Conservation (phyloP, 2,113 vertebrate species). For the Smithornis capensis region DNA sequence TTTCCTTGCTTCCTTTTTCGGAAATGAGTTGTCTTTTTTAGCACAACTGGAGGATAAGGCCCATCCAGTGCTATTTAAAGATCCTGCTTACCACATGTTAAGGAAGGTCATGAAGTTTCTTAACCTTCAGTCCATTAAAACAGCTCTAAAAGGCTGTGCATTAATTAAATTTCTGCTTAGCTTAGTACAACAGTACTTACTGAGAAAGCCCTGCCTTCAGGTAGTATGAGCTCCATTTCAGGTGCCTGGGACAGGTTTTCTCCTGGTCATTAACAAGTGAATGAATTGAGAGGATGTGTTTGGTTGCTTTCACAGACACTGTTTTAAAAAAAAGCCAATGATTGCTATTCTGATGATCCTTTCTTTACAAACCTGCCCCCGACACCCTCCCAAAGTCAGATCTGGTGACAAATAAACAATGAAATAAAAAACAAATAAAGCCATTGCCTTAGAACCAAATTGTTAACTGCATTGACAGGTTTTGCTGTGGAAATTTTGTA, state of each 20-base stretch:
- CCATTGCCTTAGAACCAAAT: background rate
- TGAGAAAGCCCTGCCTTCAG: background rate
- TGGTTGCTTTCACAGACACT: background rate
- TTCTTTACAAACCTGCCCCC: background rate
- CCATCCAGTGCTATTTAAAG: background rate
- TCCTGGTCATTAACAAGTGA: background rate
- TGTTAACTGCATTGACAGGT: background rate
- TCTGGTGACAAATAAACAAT: background rate
- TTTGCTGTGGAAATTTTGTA: background rate
- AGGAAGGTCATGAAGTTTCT: background rate
- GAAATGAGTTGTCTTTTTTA: conserved; percentile 1
- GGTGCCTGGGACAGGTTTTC: background rate
- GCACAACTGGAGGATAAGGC: background rate
- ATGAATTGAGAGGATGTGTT: background rate
- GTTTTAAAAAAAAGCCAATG: background rate
- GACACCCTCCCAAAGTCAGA: too few species aligned
- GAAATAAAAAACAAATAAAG: background rate
- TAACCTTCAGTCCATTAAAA: background rate
- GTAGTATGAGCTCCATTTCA: background rate
- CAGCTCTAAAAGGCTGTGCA: background rate
- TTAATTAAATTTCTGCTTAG: background rate
- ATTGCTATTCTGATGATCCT: background rate
- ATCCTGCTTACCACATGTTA: background rate
- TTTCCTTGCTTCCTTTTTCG: conserved; percentile 26
- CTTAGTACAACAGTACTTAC: background rate